phyloP scores from a whole-genome alignment of 2,113 vertebrate species.

The Indicator indicator region DNA sequence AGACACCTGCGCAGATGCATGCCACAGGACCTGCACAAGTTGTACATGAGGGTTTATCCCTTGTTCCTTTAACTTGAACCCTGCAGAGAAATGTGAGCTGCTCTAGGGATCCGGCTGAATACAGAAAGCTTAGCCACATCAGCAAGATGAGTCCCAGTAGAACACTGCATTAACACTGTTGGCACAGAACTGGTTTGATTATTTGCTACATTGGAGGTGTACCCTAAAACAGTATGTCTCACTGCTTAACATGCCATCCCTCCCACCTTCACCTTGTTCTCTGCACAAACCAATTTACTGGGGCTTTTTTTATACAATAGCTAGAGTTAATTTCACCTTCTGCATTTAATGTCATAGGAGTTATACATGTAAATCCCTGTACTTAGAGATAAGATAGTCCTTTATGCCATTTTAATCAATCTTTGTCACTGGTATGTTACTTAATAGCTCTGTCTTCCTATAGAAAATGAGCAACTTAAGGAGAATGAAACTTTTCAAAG shows the following conservation, averaged over 20 bases:
- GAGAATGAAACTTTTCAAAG: constrained; percentile 80
- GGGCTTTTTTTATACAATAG: constrained; percentile 14
- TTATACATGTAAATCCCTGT: constrained; percentile 47
- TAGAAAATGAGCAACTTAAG: constrained; percentile 79
- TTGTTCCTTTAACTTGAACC: background rate
- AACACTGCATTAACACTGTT: background rate
- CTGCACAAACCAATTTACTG: constrained; percentile 45
- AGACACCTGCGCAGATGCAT: background rate
- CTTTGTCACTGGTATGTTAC: constrained; percentile 56
- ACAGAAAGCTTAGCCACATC: background rate
- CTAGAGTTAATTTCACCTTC: constrained; percentile 60
- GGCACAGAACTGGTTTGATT: background rate
- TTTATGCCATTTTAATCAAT: constrained; percentile 65
- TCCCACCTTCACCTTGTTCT: background rate
- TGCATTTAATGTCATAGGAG: constrained; percentile 62
- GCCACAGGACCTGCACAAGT: background rate
- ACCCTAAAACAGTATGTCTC: background rate
- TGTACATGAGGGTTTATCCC: background rate
- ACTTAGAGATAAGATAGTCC: constrained; percentile 54
- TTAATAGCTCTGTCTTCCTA: constrained; percentile 78
- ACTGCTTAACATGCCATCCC: background rate
- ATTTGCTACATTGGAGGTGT: background rate
- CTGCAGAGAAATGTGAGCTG: background rate
- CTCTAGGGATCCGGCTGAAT: background rate
- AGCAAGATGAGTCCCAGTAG: background rate